Conservation (phyloP, 2,888 invertebrate genomes). For the Athripsodes cinereus region DNA sequence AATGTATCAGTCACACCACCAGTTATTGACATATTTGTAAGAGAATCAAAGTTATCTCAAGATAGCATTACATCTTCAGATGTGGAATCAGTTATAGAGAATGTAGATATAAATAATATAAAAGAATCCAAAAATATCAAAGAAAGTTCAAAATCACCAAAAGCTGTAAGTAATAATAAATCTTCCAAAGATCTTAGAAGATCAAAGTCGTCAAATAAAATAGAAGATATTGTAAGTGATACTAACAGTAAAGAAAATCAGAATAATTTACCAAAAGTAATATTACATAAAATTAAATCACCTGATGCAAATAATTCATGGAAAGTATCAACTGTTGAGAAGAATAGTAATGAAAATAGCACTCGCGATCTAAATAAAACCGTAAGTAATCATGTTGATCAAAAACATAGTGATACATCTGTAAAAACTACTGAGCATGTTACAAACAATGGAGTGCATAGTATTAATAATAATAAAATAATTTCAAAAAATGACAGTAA, state of each 20-base stretch:
- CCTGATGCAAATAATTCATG: constrained; percentile 4
- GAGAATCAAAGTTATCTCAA: neutral
- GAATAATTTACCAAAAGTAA: neutral
- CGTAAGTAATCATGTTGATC: no score
- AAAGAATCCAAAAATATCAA: neutral
- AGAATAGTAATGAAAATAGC: neutral
- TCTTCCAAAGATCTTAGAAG: neutral
- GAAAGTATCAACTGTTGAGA: constrained; percentile 2
- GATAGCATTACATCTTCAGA: neutral
- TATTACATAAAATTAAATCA: constrained; percentile 3
- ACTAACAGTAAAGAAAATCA: neutral
- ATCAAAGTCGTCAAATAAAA: neutral
- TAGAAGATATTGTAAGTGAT: no score
- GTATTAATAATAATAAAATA: no score
- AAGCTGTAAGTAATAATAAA: neutral
- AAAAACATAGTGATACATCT: no score
- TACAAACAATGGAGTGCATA: no score
- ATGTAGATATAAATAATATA: neutral
- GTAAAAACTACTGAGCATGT: no score
- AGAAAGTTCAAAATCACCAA: neutral
- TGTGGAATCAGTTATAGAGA: neutral
- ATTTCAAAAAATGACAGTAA: no score
- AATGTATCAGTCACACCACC: neutral
- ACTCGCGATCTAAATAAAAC: no score
- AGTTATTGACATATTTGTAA: neutral